Percentiles rank a stretch among this genome's conserved stretches.
Evolutionary conservation across 2,113 vertebrate species (phyloP).

Genomic region (Carassius gibelio): DNA sequence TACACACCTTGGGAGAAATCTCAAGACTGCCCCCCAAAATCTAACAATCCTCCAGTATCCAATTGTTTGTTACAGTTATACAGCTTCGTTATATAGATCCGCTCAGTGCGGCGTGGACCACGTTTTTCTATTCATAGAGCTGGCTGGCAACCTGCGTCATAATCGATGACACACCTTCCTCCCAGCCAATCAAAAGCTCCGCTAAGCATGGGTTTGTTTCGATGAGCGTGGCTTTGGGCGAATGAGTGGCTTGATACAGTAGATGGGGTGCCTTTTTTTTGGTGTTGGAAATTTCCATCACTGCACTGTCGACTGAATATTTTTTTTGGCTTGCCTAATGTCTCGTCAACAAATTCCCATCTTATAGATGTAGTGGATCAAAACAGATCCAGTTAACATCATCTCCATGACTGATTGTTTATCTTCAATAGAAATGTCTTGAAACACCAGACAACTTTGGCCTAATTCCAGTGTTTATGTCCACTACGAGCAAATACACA

Average conservation of each 20-base stretch:
- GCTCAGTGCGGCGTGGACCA: background rate
- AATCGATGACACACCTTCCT: constrained; percentile 67
- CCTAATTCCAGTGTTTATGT: background rate
- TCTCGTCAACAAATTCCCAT: constrained; percentile 34
- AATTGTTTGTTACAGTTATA: background rate
- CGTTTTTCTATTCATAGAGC: constrained; percentile 10
- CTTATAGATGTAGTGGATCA: background rate
- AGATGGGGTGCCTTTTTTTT: constrained; percentile 11
- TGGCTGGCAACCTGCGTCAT: constrained; percentile 52
- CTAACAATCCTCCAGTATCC: background rate
- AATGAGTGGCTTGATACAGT: background rate
- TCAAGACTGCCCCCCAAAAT: too few relatives aligned
- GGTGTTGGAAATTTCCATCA: constrained; percentile 54
- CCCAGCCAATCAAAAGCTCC: constrained; percentile 64
- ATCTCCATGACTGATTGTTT: background rate
- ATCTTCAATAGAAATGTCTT: constrained; percentile 10
- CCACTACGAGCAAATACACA: background rate
- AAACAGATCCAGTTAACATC: constrained; percentile 34
- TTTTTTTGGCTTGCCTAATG: constrained; percentile 11
- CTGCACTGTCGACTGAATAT: background rate
- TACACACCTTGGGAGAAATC: constrained; percentile 13
- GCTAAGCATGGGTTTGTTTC: constrained; percentile 59
- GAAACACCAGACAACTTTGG: background rate
- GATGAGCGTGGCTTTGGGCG: constrained; percentile 56
- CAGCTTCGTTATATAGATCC: too few relatives aligned